These are phyloP conservation scores for Entomobrya multifasciata DNA, from an alignment of 2,888 invertebrate species.

Conservation along the genomic window DNA sequence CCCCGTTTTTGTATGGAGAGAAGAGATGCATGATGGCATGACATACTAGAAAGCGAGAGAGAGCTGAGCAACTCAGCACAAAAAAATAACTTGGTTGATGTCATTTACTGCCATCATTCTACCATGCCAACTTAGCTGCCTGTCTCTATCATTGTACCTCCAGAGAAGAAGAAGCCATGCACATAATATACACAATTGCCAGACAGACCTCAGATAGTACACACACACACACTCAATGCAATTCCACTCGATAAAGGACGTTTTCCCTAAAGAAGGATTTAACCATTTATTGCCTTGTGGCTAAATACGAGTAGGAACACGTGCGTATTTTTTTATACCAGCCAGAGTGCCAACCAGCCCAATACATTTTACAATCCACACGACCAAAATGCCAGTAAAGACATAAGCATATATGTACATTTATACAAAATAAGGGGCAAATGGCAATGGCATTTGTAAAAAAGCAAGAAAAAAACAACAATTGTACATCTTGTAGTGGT, in stretches of 20 bases:
- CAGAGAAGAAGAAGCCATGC: background rate
- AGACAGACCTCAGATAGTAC: too few relatives aligned
- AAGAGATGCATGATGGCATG: background rate
- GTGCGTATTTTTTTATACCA: slow-evolving; percentile 34
- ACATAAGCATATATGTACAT: too few relatives aligned
- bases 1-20: background rate
- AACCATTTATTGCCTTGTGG: slow-evolving; percentile 51
- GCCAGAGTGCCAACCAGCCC: slow-evolving; percentile 12
- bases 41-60: too few relatives aligned
- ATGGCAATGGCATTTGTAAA: slow-evolving; percentile 15
- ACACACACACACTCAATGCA: slow-evolving; percentile 31
- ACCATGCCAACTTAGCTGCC: too few relatives aligned
- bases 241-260: slow-evolving; percentile 40
- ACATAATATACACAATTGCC: background rate
- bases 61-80: slow-evolving; percentile 35
- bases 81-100: slow-evolving; percentile 55
- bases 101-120: slow-evolving; percentile 35
- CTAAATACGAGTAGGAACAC: slow-evolving; percentile 54
- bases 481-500: background rate
- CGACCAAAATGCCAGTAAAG: background rate
- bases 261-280: slow-evolving; percentile 51
- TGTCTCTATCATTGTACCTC: background rate
- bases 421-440: slow-evolving; percentile 22
- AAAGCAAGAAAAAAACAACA: background rate
- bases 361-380: background rate